These are phyloP conservation scores for Pseudoatta argentina DNA, from an alignment of 1,140 invertebrate genomes.

Conservation along the genomic window DNA sequence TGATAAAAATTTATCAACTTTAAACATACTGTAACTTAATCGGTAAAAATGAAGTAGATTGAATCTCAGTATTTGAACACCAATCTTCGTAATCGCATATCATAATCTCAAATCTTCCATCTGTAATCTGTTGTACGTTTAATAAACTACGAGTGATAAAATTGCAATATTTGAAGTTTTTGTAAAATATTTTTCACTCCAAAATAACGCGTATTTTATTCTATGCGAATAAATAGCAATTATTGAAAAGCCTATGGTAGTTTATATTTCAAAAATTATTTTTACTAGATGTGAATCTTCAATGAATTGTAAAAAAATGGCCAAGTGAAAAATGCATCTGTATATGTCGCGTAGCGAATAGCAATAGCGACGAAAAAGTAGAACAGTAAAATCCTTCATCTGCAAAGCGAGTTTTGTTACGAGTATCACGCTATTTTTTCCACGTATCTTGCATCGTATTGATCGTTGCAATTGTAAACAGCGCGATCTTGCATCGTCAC, in stretches of 20 bases:
- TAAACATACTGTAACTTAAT: background rate
- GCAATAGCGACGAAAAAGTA: background rate
- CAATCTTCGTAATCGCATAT: background rate
- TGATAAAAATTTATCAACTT: background rate
- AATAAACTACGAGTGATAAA: conserved; percentile 12
- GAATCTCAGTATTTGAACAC: background rate
- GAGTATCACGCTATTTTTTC: conserved; percentile 20
- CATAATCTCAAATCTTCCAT: background rate
- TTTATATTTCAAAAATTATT: conserved; percentile 5
- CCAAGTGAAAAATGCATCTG: background rate
- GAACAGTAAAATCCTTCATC: conserved; percentile 2
- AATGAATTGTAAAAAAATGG: conserved; percentile 5
- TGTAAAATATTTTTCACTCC: background rate
- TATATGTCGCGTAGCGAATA: background rate
- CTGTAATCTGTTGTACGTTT: background rate
- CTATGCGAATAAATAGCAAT: conserved; percentile 1
- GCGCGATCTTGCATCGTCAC: conserved; percentile 32
- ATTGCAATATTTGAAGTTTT: background rate
- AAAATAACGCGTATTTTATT: background rate
- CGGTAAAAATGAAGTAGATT: background rate
- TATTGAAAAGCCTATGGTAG: background rate
- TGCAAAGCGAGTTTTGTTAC: background rate
- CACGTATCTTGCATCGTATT: conserved; percentile 11
- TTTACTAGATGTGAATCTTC: background rate
- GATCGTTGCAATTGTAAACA: conserved; percentile 52